Evolutionary conservation across 2,797 vertebrate species (phyloP).

Genomic region (Oreochromis mossambicus): DNA sequence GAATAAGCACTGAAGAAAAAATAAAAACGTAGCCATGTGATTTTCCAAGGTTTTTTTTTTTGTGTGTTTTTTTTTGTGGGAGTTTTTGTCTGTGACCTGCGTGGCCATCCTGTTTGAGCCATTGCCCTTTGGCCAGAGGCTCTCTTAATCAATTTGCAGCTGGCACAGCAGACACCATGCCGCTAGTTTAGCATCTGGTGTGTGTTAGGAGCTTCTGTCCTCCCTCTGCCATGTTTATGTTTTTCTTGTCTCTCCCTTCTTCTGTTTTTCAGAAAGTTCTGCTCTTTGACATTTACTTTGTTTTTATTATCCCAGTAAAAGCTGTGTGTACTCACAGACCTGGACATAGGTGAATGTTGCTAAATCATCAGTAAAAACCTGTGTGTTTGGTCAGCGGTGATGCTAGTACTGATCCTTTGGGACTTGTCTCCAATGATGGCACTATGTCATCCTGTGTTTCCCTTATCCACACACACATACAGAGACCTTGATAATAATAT

Average conservation of each 20-base stretch:
- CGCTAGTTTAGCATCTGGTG: slow-evolving; percentile 51
- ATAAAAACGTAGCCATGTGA: not conserved
- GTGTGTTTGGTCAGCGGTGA: not conserved
- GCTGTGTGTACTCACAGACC: not conserved
- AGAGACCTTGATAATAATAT: slow-evolving; percentile 1
- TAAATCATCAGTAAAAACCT: not conserved
- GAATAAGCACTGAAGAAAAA: not conserved
- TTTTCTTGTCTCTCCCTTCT: not conserved
- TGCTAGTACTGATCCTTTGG: slow-evolving; percentile 16
- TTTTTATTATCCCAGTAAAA: not conserved
- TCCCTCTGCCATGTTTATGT: not conserved
- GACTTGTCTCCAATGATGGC: slow-evolving; percentile 16
- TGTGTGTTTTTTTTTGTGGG: not conserved
- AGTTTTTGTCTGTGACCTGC: slow-evolving; percentile 15
- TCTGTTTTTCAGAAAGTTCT: not conserved
- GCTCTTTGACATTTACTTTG: not conserved
- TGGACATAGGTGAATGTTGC: not conserved
- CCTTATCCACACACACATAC: not conserved
- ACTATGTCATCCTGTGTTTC: not conserved
- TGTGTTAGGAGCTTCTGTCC: slow-evolving; percentile 31
- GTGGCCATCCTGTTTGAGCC: slow-evolving; percentile 15
- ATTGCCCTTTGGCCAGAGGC: slow-evolving; percentile 7
- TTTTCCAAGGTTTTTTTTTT: not conserved
- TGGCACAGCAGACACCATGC: slow-evolving; percentile 19
- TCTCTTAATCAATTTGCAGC: slow-evolving; percentile 45